Conservation (phyloP, 1,140 invertebrate species). For the Lucilia cuprina region DNA sequence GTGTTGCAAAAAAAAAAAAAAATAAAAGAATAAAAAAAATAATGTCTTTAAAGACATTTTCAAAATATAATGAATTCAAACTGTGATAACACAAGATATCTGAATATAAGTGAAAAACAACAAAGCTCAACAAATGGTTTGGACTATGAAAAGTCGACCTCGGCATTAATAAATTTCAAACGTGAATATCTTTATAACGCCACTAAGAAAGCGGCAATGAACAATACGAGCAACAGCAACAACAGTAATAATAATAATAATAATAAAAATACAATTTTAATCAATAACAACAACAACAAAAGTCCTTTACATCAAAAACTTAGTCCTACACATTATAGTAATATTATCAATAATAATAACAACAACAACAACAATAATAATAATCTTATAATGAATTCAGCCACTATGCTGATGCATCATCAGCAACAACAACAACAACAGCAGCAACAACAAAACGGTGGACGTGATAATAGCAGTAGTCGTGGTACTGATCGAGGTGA, state of each 20-base stretch:
- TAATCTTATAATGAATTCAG: conserved; percentile 56
- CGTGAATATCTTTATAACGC: conserved; percentile 29
- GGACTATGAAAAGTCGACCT: conserved; percentile 37
- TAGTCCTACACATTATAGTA: conserved; percentile 29
- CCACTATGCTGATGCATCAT: conserved; percentile 60
- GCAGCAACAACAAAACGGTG: conserved; percentile 56
- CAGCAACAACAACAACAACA: conserved; percentile 53
- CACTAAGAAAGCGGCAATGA: conserved; percentile 48
- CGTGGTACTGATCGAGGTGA: conserved; percentile 46
- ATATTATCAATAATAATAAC: conserved; percentile 6
- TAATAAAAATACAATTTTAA: conserved; percentile 39
- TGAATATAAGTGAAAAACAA: conserved; percentile 68
- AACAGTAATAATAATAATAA: conserved; percentile 33
- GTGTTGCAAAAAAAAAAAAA: neutral
- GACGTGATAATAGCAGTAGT: conserved; percentile 55
- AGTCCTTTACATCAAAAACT: conserved; percentile 42
- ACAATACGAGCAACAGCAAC: conserved; percentile 19
- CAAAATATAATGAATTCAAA: conserved; percentile 66
- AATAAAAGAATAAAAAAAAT: conserved; percentile 31
- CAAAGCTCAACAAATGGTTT: conserved; percentile 58
- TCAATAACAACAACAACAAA: conserved; percentile 58
- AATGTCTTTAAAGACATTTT: conserved; percentile 48
- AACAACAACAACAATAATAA: no score
- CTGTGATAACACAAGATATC: neutral
- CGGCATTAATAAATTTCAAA: conserved; percentile 22